phyloP scores from a whole-genome alignment of 2,888 invertebrate species.

The Caenorhabditis japonica region DNA sequence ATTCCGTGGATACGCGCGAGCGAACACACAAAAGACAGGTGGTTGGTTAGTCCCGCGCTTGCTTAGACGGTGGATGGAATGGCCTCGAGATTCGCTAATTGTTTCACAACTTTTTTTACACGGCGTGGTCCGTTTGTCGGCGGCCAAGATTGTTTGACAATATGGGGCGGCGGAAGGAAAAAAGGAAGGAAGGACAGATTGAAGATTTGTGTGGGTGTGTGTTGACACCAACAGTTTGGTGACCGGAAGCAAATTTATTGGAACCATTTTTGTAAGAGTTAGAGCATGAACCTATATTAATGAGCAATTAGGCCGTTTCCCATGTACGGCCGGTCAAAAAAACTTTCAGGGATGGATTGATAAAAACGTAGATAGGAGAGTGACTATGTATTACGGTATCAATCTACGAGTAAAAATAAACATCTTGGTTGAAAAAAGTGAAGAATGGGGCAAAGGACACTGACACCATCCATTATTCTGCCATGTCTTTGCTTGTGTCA shows the following conservation, averaged over 20 bases:
- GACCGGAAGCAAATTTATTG: too few species aligned
- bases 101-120: conserved; percentile 47
- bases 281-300: too few species aligned
- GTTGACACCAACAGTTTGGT: too few species aligned
- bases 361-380: background rate
- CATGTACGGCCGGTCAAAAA: too few species aligned
- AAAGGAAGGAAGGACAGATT: conserved; percentile 1
- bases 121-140: conserved; percentile 12
- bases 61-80: background rate
- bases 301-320: too few species aligned
- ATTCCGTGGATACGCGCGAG: conserved; percentile 37
- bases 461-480: conserved; percentile 5
- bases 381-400: too few species aligned
- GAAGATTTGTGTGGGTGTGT: background rate
- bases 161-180: conserved; percentile 1
- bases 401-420: too few species aligned
- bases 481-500: background rate
- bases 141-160: conserved; percentile 19
- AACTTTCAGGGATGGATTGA: background rate
- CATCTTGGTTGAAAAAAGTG: too few species aligned
- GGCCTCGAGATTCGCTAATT: conserved; percentile 39
- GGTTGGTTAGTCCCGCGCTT: background rate
- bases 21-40: conserved; percentile 46
- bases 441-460: too few species aligned
- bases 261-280: too few species aligned